Conservation (phyloP, 2,113 vertebrate species). For the sheep (Ovis aries) region DNA sequence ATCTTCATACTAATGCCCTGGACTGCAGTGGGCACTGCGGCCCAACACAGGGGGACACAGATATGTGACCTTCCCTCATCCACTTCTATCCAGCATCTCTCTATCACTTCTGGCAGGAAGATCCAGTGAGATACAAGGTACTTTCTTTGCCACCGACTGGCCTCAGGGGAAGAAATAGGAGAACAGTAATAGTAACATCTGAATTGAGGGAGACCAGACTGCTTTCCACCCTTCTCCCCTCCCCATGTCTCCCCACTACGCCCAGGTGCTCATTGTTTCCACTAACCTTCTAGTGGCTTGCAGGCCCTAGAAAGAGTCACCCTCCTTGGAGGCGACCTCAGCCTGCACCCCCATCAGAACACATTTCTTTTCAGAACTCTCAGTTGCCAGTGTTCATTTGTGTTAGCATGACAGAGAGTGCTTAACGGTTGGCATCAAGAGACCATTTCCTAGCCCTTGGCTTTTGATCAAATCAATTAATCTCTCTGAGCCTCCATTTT, state of each 20-base stretch:
- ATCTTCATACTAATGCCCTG: constrained; percentile 18
- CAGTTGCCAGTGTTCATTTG: constrained; percentile 20
- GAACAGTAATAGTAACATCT: not conserved
- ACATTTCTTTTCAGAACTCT: not conserved
- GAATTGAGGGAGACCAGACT: not conserved
- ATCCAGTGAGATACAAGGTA: not conserved
- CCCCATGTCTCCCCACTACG: not conserved
- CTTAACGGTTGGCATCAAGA: not conserved
- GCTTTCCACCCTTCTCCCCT: not conserved
- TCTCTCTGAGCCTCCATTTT: constrained; percentile 32
- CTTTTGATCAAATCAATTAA: not conserved
- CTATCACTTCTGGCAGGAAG: not conserved
- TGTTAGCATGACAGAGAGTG: not conserved
- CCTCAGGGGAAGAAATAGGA: not conserved
- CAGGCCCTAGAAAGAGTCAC: not conserved
- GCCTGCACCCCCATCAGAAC: not conserved
- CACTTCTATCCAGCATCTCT: not conserved
- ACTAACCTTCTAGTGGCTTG: not conserved
- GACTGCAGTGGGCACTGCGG: not conserved
- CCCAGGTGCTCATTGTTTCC: not conserved
- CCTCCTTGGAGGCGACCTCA: not conserved
- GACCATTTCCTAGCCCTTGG: not conserved
- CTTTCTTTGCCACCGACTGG: not conserved
- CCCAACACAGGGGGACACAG: not conserved
- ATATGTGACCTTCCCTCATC: not conserved